phyloP scores from a whole-genome alignment of 2,888 invertebrate species.

The Leptopilina myrica region DNA sequence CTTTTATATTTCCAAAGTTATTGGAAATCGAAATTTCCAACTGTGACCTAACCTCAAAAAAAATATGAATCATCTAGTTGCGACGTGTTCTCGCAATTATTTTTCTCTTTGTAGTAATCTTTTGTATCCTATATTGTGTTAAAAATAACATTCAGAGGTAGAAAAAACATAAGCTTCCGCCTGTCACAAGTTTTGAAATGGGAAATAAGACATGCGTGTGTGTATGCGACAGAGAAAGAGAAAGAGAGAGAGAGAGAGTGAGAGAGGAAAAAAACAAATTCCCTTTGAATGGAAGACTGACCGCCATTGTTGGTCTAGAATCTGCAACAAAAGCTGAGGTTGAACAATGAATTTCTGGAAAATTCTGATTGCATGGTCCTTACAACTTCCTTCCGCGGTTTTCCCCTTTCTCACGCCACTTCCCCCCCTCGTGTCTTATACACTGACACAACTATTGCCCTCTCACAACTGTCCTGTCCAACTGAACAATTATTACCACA shows the following conservation, averaged over 20 bases:
- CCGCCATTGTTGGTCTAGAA: neutral
- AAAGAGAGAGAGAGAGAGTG: neutral
- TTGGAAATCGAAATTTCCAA: too few species aligned
- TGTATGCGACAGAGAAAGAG: too few species aligned
- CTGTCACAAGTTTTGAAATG: neutral
- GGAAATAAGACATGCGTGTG: neutral
- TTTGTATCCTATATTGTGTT: neutral
- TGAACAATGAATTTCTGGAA: conserved; percentile 35
- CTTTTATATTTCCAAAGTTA: too few species aligned
- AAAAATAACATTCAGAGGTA: neutral
- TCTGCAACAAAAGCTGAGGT: conserved; percentile 22
- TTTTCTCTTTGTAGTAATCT: too few species aligned
- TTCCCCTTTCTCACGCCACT: conserved; percentile 4
- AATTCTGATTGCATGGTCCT: conserved; percentile 32
- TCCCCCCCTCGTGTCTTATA: neutral
- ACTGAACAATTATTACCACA: conserved; percentile 23
- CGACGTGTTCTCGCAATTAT: too few species aligned
- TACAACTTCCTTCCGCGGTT: conserved; percentile 35
- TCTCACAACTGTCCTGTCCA: conserved; percentile 12
- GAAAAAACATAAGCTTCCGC: neutral
- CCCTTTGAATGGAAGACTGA: conserved; percentile 12
- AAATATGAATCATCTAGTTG: too few species aligned
- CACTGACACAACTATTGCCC: neutral
- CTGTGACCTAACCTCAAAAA: too few species aligned
- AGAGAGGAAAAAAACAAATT: conserved; percentile 2